Evolutionary conservation across 2,888 invertebrate genomes (phyloP).

Genomic region (Leucophenga maculata): DNA sequence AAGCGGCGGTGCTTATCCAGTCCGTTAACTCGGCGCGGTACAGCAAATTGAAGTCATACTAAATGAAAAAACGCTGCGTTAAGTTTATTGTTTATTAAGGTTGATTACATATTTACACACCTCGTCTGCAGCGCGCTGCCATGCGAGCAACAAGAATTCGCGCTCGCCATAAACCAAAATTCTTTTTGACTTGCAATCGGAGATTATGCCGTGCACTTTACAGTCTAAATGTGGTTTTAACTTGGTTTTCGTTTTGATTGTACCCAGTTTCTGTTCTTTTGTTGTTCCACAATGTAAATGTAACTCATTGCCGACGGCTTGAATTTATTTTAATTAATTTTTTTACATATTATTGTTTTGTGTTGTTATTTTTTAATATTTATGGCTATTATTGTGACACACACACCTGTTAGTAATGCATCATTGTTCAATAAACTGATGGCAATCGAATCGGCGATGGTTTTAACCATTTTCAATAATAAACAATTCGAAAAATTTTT

Average conservation of each 20-base stretch:
- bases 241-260: not conserved
- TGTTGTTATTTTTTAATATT: not conserved
- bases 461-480: slow-evolving; percentile 17
- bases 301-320: slow-evolving; percentile 49
- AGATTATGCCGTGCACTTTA: slow-evolving; percentile 47
- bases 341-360: not conserved
- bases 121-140: not conserved
- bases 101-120: not conserved
- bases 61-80: not conserved
- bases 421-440: slow-evolving; percentile 41
- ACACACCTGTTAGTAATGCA: slow-evolving; percentile 42
- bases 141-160: slow-evolving; percentile 41
- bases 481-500: not conserved
- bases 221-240: slow-evolving; percentile 18
- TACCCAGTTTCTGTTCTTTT: too few species aligned
- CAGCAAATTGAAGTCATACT: slow-evolving; percentile 32
- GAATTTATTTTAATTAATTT: not conserved
- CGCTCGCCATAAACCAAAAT: slow-evolving; percentile 47
- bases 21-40: slow-evolving; percentile 67
- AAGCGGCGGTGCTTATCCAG: slow-evolving; percentile 78
- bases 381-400: not conserved
- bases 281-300: slow-evolving; percentile 35
- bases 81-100: not conserved
- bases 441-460: slow-evolving; percentile 46
- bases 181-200: slow-evolving; percentile 13